Percentiles rank a stretch among this genome's conserved stretches.
phyloP scores from a whole-genome alignment of 2,888 invertebrate species.

The Campopleginae sp. region DNA sequence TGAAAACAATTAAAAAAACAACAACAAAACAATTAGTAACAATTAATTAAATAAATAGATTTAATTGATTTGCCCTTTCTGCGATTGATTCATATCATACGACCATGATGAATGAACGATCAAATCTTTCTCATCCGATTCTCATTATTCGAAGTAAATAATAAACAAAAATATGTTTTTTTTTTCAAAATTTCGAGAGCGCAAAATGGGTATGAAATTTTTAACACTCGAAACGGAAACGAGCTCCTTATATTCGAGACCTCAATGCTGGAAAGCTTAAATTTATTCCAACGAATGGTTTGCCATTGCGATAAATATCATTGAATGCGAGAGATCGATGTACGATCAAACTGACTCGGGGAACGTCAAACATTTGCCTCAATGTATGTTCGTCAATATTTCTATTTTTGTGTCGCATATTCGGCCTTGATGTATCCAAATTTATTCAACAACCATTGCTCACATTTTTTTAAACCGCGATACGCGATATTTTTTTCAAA shows the following conservation, averaged over 20 bases:
- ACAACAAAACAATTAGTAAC: constrained; percentile 37
- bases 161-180: too few relatives aligned
- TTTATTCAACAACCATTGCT: neutral
- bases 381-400: neutral
- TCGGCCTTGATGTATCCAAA: neutral
- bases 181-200: too few relatives aligned
- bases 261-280: neutral
- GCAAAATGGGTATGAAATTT: too few relatives aligned
- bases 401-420: neutral
- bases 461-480: neutral
- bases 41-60: neutral
- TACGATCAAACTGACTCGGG: neutral
- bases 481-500: neutral
- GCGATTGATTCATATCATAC: too few relatives aligned
- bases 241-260: neutral
- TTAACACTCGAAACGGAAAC: too few relatives aligned
- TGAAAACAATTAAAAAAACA: constrained; percentile 46
- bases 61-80: too few relatives aligned
- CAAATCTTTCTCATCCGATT: too few relatives aligned
- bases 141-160: too few relatives aligned
- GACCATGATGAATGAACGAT: too few relatives aligned
- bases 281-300: neutral
- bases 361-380: neutral
- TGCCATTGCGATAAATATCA: neutral
- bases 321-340: neutral